phyloP scores from a whole-genome alignment of 1,140 invertebrate genomes.

The Batillaria attramentaria region DNA sequence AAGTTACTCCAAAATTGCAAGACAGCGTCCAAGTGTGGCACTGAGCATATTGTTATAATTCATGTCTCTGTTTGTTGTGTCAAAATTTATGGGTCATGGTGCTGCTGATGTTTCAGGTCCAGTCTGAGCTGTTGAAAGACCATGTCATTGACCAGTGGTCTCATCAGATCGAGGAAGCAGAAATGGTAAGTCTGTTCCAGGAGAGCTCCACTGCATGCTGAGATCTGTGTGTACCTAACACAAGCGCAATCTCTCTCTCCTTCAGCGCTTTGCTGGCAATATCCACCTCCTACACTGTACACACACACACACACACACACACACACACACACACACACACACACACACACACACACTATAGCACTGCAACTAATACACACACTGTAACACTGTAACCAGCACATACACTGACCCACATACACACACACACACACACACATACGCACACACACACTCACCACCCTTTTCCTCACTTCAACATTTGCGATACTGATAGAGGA shows the following conservation, averaged over 20 bases:
- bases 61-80: background rate
- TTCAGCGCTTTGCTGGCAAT: background rate
- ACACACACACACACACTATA: no score
- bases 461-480: no score
- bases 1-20: no score
- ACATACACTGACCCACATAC: slow-evolving; percentile 3
- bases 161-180: slow-evolving; percentile 62
- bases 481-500: background rate
- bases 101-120: slow-evolving; percentile 51
- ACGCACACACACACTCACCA: background rate
- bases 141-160: slow-evolving; percentile 66
- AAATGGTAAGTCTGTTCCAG: slow-evolving; percentile 52
- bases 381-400: background rate
- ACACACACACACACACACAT: background rate
- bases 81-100: background rate
- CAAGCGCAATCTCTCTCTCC: background rate
- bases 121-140: slow-evolving; percentile 62
- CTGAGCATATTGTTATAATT: background rate
- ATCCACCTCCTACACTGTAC: background rate
- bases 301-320: background rate
- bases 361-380: background rate
- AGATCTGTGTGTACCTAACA: background rate
- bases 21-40: no score
- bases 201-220: no score
- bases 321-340: no score